Base-by-base conservation (phyloP, 92 coral and sea anemone genomes). In the Epizoanthus rinbou region DNA sequence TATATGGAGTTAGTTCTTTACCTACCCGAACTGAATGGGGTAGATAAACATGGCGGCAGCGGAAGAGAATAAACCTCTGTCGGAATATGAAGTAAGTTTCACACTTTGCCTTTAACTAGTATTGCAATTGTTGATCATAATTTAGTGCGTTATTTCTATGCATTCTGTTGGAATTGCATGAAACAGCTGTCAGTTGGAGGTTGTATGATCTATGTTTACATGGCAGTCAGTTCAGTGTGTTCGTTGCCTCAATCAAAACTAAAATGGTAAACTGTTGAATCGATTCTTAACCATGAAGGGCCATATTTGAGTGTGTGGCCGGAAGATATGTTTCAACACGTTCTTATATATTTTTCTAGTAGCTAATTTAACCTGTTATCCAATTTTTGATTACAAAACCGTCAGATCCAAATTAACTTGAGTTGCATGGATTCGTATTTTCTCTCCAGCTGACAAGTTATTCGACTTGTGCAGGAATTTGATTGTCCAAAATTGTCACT, bases 11-110 rank as follows among this genome's bases (percentile, higher is more conserved):
- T 23, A 21, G 76, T 25, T n/a, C 19, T 39, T 69, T 35, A 45
- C 57, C 76, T 71, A 31, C 57, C 76, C 0, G 3, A 6, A 65
- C 10, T 6, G 15, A 16, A 43, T n/a, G 9, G 41, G 8, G 6
- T 5, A 19, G 56, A 70, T 43, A 45, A 70, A 70, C 54, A 71
- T 71, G 76, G 76, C 76, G 76, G 76, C 76, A 71, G 58, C 58
- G 76, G 76, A 71, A 71, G 76, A 71, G 76, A 71, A 71, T 58
- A 47, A 22, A 14, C 18, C 33, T 71, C 57, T 45, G 76, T 71
- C 76, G 76, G 76, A 71, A 71, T 54, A 39, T 13, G 35, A 71
- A 22, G 76, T 71, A 71, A 71, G 76, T 71, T 71, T 45, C 24
- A 71, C 58, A 53, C 6, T 70, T 14, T 16, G 31, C 45, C 76